phyloP scores from a whole-genome alignment of 2,113 vertebrate genomes.

The Spermophilus dauricus region DNA sequence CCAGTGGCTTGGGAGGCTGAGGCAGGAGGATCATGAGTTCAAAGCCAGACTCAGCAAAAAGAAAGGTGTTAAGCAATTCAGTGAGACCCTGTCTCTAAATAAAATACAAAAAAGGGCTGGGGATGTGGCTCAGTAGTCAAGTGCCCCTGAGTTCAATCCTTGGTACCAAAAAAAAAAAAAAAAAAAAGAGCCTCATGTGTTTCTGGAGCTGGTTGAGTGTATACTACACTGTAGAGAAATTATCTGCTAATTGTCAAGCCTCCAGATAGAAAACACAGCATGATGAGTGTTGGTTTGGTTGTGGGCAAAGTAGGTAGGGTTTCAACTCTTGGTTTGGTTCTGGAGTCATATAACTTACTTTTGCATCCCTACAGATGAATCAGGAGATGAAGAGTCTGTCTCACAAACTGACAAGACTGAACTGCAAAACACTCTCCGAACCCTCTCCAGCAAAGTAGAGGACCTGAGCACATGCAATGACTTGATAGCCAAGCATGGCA shows the following conservation, averaged over 20 bases:
- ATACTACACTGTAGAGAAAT: not conserved
- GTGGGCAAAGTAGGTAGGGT: not conserved
- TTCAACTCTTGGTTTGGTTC: not conserved
- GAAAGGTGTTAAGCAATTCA: too few species aligned
- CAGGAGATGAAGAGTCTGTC: slow-evolving; percentile 93
- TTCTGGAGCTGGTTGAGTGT: not conserved
- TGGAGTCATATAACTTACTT: not conserved
- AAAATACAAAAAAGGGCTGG: too few species aligned
- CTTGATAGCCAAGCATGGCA: slow-evolving; percentile 97
- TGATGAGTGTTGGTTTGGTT: not conserved
- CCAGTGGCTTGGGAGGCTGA: too few species aligned
- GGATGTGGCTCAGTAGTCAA: too few species aligned
- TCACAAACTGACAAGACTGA: slow-evolving; percentile 93
- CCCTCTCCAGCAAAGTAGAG: slow-evolving; percentile 96
- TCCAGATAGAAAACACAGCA: rapidly evolving
- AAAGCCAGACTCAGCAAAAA: too few species aligned
- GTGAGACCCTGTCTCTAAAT: too few species aligned
- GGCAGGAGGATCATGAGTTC: too few species aligned
- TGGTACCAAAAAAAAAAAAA: too few species aligned
- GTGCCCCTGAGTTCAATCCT: too few species aligned
- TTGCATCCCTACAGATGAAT: slow-evolving; percentile 91
- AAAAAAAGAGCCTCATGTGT: not conserved
- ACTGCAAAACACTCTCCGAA: slow-evolving; percentile 95
- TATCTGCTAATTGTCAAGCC: not conserved
- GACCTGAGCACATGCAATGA: slow-evolving; percentile 98